Conservation (phyloP, 2,888 invertebrate genomes). For the Archaeoteleia sp. region DNA sequence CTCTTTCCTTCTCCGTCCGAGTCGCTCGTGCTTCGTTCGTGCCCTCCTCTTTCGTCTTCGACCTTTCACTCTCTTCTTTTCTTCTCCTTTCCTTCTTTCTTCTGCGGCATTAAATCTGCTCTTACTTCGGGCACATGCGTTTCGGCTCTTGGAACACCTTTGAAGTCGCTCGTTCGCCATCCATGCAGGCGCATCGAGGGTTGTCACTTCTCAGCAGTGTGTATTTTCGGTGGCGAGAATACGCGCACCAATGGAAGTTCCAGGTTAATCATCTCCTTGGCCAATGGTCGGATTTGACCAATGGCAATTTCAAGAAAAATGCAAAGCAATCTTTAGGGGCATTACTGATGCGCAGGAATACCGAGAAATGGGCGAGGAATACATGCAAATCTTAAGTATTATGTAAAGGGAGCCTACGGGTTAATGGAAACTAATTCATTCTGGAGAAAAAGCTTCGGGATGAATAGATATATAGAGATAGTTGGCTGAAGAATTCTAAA, state of each 20-base stretch:
- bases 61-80: conserved; percentile 28
- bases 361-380: too few relatives aligned
- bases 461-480: too few relatives aligned
- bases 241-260: conserved; percentile 43
- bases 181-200: conserved; percentile 43
- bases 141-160: conserved; percentile 46
- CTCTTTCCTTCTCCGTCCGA: conserved; percentile 11
- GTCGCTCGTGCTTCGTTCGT: conserved; percentile 13
- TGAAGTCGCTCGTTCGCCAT: conserved; percentile 44
- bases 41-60: conserved; percentile 20
- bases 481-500: too few relatives aligned
- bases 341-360: too few relatives aligned
- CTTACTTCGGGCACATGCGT: conserved; percentile 30
- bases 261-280: conserved; percentile 43
- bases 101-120: conserved; percentile 18
- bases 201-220: conserved; percentile 59
- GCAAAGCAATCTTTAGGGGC: too few relatives aligned
- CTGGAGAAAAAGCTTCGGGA: too few relatives aligned
- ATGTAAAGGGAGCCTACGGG: too few relatives aligned
- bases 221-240: conserved; percentile 57
- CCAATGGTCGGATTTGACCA: conserved; percentile 4
- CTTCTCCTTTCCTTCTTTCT: conserved; percentile 24
- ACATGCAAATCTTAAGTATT: too few relatives aligned
- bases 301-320: not conserved
- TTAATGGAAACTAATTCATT: too few relatives aligned